Evolutionary conservation across 2,888 invertebrate species (phyloP), one percentile per base, ranked within the genome.

Genomic region (Protodeltote pygarga): DNA sequence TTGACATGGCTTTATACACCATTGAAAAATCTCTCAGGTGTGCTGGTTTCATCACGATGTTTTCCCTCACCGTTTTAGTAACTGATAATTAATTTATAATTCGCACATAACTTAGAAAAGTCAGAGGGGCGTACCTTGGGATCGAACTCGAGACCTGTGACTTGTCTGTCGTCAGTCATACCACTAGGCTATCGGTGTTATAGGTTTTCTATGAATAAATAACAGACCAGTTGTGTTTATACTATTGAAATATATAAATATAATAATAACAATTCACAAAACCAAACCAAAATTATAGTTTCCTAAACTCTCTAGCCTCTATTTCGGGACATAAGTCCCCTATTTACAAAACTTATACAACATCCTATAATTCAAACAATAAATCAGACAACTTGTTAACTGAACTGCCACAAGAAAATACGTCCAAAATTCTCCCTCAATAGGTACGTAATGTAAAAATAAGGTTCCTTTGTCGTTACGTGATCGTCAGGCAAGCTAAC

Each of bases 371-470:
- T 71, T 68, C 63, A 31, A 31, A 61, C 42, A 71, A 75, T 75
- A 73, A 78, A 78, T 77, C 71, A 76, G 53, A 64, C 44, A 69
- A 70, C 61, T 71, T 68, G 48, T 52, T 63, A 64, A 58, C 54
- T 55, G 57, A 66, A 63, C 66, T 66, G 64, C 59, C 64, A 44
- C 19, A 47, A 62, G 49, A 58, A 62, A 55, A 55, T 58, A 47
- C 17, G 40, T 45, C 38, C 32, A 37, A 63, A 59, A 50, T 67
- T 48, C 54, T 29, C 37, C 47, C 35, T 48, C 38, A 42, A 57
- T 66, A 59, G 47, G 69, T 65, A 73, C 60, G 77, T 80, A 79
- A 81, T 73, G 75, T 77, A 78, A 81, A 83, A 83, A 76, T 78
- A 76, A 75, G 76, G 58, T 58, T 58, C 62, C 69, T 74, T 76